Percentiles rank a stretch among this genome's conserved stretches.
These are phyloP conservation scores for Drosophila rellima DNA, from an alignment of 2,888 invertebrate genomes.

Conservation along the genomic window DNA sequence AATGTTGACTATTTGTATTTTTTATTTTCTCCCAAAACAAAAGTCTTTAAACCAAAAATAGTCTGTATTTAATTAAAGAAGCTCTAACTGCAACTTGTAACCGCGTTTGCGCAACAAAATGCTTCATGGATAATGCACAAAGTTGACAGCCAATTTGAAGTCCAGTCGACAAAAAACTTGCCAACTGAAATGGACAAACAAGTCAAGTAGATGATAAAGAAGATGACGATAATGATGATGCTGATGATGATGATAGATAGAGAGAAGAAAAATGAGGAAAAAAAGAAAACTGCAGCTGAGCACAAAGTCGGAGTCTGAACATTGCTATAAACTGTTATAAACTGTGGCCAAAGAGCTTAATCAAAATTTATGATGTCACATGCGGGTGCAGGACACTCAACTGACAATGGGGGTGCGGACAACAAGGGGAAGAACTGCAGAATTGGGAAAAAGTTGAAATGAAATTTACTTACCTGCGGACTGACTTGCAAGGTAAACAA, in stretches of 20 bases:
- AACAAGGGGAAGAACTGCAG: not conserved
- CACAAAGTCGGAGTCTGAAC: constrained; percentile 19
- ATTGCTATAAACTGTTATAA: constrained; percentile 68
- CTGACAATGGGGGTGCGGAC: not conserved
- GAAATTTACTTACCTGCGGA: constrained; percentile 60
- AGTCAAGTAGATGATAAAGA: constrained; percentile 31
- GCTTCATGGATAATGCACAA: constrained; percentile 44
- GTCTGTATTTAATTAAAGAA: constrained; percentile 25
- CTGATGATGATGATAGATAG: constrained; percentile 14
- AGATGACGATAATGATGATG: constrained; percentile 17
- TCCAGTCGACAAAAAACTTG: constrained; percentile 40
- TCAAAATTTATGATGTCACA: constrained; percentile 77
- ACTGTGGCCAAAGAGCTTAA: constrained; percentile 76
- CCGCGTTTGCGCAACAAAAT: constrained; percentile 38
- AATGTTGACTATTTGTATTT: too few species aligned
- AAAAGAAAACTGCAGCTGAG: not conserved
- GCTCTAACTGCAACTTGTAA: constrained; percentile 1
- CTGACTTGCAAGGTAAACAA: constrained; percentile 60
- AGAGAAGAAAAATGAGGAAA: not conserved
- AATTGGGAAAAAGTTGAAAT: constrained; percentile 43
- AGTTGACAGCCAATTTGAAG: constrained; percentile 55
- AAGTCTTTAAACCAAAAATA: too few species aligned
- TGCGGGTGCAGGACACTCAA: constrained; percentile 42
- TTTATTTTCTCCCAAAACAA: too few species aligned
- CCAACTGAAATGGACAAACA: constrained; percentile 38